These are phyloP conservation scores for Beris chalybata DNA, from an alignment of 2,888 invertebrate genomes.

Conservation along the genomic window DNA sequence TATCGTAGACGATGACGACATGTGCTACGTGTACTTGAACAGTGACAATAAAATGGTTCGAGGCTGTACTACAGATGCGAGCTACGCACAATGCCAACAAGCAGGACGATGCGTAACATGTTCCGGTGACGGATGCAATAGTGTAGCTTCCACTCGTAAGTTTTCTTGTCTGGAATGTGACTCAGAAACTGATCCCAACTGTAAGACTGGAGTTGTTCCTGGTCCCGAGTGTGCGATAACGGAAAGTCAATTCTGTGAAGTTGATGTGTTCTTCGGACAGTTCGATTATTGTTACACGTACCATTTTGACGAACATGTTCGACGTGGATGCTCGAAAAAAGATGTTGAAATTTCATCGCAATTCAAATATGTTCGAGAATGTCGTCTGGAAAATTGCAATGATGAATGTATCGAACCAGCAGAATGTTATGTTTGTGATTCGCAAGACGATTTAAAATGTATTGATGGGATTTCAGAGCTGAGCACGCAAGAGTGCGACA, in stretches of 20 bases:
- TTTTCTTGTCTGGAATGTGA: conserved; percentile 16
- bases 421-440: conserved; percentile 19
- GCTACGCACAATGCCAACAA: conserved; percentile 4
- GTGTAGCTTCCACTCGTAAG: background rate
- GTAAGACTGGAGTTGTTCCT: background rate
- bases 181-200: background rate
- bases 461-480: conserved; percentile 39
- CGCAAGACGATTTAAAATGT: conserved; percentile 42
- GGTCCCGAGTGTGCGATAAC: background rate
- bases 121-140: conserved; percentile 23
- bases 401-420: conserved; percentile 17
- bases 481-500: background rate
- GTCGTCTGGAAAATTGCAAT: conserved; percentile 19
- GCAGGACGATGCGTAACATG: conserved; percentile 11
- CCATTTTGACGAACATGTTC: conserved; percentile 9
- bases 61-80: conserved; percentile 29
- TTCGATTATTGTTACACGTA: conserved; percentile 25
- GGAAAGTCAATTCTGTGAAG: background rate
- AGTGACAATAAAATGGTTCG: conserved; percentile 30
- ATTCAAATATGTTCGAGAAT: conserved; percentile 18
- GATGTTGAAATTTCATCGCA: background rate
- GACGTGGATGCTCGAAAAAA: conserved; percentile 22
- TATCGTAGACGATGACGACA: conserved; percentile 25
- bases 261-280: conserved; percentile 13
- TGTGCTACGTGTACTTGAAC: conserved; percentile 28